Percentiles rank a stretch among this genome's conserved stretches.
These are phyloP conservation scores for Typhlichthys subterraneus DNA, from an alignment of 2,797 vertebrate genomes.

Conservation along the genomic window DNA sequence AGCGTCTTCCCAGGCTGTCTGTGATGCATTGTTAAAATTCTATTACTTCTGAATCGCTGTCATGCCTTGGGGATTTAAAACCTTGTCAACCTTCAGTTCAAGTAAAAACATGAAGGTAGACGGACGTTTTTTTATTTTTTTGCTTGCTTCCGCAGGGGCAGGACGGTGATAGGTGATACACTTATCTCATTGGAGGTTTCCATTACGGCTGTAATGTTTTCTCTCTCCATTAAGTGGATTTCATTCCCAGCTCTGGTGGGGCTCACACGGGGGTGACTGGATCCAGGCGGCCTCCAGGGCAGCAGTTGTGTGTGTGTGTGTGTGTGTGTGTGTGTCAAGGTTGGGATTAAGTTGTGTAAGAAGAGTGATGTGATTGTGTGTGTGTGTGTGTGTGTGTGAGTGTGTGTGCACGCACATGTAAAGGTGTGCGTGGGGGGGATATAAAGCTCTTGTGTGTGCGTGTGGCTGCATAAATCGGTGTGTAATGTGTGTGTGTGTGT, in stretches of 20 bases:
- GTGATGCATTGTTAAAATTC: constrained; percentile 13
- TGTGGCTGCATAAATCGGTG: background rate
- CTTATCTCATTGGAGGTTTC: constrained; percentile 70
- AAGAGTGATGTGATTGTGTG: too few species aligned
- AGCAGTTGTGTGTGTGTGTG: too few species aligned
- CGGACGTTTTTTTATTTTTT: background rate
- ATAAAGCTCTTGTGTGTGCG: too few species aligned
- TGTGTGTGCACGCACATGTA: too few species aligned
- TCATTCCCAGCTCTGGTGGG: constrained; percentile 66
- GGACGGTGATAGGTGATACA: constrained; percentile 62
- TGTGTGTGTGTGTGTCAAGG: too few species aligned
- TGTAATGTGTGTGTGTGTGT: too few species aligned
- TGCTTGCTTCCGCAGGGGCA: constrained; percentile 13
- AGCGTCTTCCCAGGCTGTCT: background rate
- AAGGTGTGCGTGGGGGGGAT: too few species aligned
- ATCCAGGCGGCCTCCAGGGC: too few species aligned
- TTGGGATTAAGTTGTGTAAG: too few species aligned
- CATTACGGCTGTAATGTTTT: constrained; percentile 70
- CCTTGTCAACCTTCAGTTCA: constrained; percentile 38
- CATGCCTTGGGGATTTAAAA: constrained; percentile 32
- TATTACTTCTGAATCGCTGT: constrained; percentile 26
- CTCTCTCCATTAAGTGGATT: constrained; percentile 77
- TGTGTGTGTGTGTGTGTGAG: too few species aligned
- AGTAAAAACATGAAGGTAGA: constrained; percentile 41
- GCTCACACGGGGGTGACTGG: constrained; percentile 24